Percentiles rank a stretch among this genome's conserved stretches.
These are phyloP conservation scores for Eupeodes luniger DNA, from an alignment of 2,888 invertebrate species.

Conservation along the genomic window DNA sequence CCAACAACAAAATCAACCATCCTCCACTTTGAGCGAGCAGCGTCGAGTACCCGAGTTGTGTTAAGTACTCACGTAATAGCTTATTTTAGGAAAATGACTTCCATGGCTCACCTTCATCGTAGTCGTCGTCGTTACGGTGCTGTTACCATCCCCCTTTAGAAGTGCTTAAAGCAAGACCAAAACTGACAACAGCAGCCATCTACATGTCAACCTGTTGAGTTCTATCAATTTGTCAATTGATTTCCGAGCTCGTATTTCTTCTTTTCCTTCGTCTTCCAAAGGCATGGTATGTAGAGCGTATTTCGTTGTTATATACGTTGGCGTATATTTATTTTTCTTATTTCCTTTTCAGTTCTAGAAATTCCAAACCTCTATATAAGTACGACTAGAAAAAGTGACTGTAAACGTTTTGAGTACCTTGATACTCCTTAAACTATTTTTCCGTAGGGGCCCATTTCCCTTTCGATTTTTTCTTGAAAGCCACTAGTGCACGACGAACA, in stretches of 20 bases:
- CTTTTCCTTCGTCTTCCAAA: background rate
- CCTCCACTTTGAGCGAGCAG: constrained; percentile 28
- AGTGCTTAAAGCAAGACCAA: background rate
- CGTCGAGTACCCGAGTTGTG: constrained; percentile 2
- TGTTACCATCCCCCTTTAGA: constrained; percentile 1
- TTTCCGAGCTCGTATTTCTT: constrained; percentile 36
- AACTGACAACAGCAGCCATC: constrained; percentile 45
- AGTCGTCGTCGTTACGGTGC: background rate
- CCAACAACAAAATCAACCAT: constrained; percentile 25
- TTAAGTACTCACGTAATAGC: constrained; percentile 57
- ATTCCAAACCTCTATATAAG: constrained; percentile 4
- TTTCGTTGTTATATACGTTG: constrained; percentile 9
- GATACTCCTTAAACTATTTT: constrained; percentile 1
- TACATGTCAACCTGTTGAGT: constrained; percentile 59
- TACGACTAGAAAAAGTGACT: constrained; percentile 40
- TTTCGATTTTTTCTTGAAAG: background rate
- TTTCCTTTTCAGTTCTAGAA: background rate
- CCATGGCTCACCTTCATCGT: background rate
- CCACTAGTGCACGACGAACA: constrained; percentile 40
- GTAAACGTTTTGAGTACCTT: constrained; percentile 40
- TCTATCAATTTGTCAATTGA: constrained; percentile 67
- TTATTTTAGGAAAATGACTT: constrained; percentile 47
- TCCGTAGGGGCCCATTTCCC: constrained; percentile 34
- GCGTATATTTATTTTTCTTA: constrained; percentile 14
- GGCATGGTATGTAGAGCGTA: background rate